A percentile compares a stretch with the other conserved stretches of the same genome.
Evolutionary conservation across 92 coral and sea anemone genomes (phyloP).

Genomic region (Phenganax marumi): DNA sequence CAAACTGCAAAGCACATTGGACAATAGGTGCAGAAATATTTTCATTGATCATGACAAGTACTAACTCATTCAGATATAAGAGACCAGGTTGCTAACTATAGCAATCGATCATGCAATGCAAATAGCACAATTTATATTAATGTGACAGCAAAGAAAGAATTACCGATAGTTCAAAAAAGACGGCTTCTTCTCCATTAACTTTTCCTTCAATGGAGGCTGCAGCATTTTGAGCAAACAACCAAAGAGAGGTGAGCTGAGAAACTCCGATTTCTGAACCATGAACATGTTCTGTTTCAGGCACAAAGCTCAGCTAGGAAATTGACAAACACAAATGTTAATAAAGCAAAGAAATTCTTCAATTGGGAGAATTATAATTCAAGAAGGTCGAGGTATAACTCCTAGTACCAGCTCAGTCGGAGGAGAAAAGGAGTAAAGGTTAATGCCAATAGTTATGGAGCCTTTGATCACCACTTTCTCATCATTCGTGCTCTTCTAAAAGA

Average conservation of each 20-base stretch:
- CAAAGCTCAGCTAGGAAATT: conserved; percentile 25
- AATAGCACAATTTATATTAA: too few relatives aligned
- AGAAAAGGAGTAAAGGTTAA: conserved; percentile 11
- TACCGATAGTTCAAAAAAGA: conserved; percentile 21
- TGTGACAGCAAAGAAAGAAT: too few relatives aligned
- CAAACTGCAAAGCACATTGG: neutral
- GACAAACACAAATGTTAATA: neutral
- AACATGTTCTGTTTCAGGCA: conserved; percentile 30
- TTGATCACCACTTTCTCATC: conserved; percentile 21
- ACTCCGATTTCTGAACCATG: conserved; percentile 14
- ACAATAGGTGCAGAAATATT: neutral
- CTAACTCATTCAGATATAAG: neutral
- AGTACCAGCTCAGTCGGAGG: conserved; percentile 41
- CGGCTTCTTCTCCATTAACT: neutral
- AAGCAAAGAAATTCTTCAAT: too few relatives aligned
- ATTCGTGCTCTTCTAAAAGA: neutral
- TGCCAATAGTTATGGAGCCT: conserved; percentile 40
- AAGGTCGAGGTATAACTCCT: neutral
- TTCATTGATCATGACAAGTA: neutral
- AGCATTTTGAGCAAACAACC: conserved; percentile 41
- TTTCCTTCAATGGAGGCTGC: conserved; percentile 14
- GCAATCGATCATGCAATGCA: too few relatives aligned
- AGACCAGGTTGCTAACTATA: neutral
- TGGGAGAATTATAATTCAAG: neutral
- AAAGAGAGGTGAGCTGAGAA: conserved; percentile 24